These are phyloP conservation scores for Nyctalus aviator DNA, from an alignment of 2,797 vertebrate species.

Conservation along the genomic window DNA sequence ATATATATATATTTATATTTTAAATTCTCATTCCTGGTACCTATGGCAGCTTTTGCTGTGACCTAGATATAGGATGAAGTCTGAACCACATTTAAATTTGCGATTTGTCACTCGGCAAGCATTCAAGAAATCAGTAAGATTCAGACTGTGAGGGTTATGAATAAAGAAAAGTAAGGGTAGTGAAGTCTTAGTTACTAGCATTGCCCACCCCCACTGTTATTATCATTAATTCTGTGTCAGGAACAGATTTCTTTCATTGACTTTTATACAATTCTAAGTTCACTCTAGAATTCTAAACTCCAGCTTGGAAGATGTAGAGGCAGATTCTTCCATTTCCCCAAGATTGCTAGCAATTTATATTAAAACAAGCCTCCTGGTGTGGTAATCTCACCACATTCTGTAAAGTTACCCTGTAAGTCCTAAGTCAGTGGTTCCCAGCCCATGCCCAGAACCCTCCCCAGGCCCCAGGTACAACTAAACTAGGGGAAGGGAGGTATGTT, in stretches of 20 bases:
- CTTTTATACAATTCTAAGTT: background rate
- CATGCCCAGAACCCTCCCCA: background rate
- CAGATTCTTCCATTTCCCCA: background rate
- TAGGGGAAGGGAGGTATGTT: background rate
- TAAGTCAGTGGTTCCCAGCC: background rate
- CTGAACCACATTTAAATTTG: conserved; percentile 47
- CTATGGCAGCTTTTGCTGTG: background rate
- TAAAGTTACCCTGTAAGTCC: background rate
- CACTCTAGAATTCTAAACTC: conserved; percentile 22
- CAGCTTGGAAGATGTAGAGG: background rate
- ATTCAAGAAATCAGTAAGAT: conserved; percentile 21
- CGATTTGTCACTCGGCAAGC: background rate
- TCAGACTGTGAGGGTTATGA: background rate
- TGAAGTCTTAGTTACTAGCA: background rate
- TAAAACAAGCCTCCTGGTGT: background rate
- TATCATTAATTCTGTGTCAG: background rate
- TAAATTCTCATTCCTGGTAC: background rate
- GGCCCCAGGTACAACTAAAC: background rate
- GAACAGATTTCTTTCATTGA: background rate
- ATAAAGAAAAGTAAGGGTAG: background rate
- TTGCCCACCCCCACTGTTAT: background rate
- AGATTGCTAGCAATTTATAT: background rate
- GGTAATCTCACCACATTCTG: background rate
- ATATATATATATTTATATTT: too few species aligned
- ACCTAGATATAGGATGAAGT: background rate